Base-by-base conservation (phyloP, 2,888 invertebrate genomes). In the Lasiommata megera region DNA sequence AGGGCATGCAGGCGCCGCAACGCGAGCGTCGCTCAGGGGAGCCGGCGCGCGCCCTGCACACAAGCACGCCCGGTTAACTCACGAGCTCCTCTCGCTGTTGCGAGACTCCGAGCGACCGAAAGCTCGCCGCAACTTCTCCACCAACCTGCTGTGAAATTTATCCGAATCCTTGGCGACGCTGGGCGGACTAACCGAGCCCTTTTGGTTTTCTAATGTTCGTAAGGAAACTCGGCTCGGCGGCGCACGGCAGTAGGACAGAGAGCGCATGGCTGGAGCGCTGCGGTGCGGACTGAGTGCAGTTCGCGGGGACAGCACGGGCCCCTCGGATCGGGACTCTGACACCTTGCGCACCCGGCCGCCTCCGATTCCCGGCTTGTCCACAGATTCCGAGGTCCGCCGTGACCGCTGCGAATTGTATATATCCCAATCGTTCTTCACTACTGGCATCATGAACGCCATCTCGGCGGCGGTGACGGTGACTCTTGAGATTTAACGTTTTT, bases 361-460 rank as follows among this genome's bases (percentile, higher is more conserved):
- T 23, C 23, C 80, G 43, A 63, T 61, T 8, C 63, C 69, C 41
- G 61, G 63, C 68, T 86, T 84, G 73, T 86, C 86, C 69, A 77
- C 73, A 8, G 95, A 94, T 84, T 96, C 96, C 7, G 96, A 96
- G 41, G 93, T 92, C 66, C 95, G 93, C 68, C 96, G 92, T 56
- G 94, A 93, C 63, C 96, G 93, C 80, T 94, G 94, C 66, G 95
- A 94, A 91, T 96, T 96, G 92, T 97, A 97, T 77, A 97, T 96
- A 84, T 97, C 96, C 93, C 96, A 97, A 84, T 97, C 96, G 92
- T 97, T 97, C 92, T 97, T 97, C 90, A 97, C 94, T 67, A 97
- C 97, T 59, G 97, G 97, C 96, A 97, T 96, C 97, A 97, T 97
- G 91, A 97, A 97, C 92, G 97, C 97, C 97, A 97, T 97, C 86